Evolutionary conservation across 1,140 invertebrate genomes (phyloP), one percentile per base, ranked within the genome.

Genomic region (Paracyclopina nana): DNA sequence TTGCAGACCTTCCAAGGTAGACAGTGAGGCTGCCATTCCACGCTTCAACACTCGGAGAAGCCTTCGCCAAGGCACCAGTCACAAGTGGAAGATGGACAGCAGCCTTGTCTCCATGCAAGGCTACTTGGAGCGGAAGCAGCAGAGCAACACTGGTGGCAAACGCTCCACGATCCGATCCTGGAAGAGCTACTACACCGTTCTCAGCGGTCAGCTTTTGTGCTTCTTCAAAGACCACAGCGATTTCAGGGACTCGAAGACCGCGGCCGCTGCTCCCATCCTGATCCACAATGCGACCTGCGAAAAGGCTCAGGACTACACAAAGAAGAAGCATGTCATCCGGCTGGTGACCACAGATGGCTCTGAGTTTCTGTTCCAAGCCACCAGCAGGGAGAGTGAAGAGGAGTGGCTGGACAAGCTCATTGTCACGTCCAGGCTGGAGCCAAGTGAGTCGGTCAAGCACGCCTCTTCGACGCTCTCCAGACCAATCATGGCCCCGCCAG

Each of bases 201-300:
- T 97, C 1, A 96, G 88, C 62, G 91, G 91, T 0, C 91, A 98
- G 63, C 64, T 96, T 52, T 67, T 98, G 20, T 96, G 90, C 67
- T 97, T 98, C 78, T 98, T 96, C 70, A 87, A 91, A 62, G 91
- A 94, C 62, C 78, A 83, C 59, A 77, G 80, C 54, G 87, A 91
- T 70, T 95, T 94, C 65, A 68, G 74, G 38, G 74, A 77, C 51
- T 69, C 69, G 53, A 77, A 79, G 57, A 91, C 92, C 67, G 83
- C 84, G 0, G 78, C 83, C 0, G 78, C 79, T 2, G 79, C 90
- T 0, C 90, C 91, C 0, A 76, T 96, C 4, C 84, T 80, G 44
- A 80, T 97, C 45, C 76, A 85, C 54, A 81, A 87, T 55, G 82
- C 83, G 1, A 70, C 71, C 38, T 90, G 84, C 66, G 74, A 77